phyloP scores from a whole-genome alignment of 2,797 vertebrate species.

The Oceanodroma leucorhoa region DNA sequence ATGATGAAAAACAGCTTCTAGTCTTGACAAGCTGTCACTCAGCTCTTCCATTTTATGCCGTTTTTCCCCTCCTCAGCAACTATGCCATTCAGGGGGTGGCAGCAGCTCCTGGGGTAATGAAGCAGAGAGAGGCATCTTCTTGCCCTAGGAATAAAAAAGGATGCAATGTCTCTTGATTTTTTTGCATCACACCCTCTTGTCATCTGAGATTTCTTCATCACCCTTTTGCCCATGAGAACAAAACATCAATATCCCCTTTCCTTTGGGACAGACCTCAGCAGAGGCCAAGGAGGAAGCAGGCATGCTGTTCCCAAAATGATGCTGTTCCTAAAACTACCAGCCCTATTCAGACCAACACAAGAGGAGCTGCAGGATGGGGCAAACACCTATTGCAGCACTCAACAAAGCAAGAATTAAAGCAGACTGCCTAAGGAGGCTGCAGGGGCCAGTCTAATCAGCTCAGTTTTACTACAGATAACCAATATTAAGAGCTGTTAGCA shows the following conservation, averaged over 20 bases:
- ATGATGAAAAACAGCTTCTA: not conserved
- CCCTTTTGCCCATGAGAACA: not conserved
- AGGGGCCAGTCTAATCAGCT: not conserved
- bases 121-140: not conserved
- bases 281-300: not conserved
- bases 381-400: not conserved
- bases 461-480: not conserved
- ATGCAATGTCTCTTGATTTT: not conserved
- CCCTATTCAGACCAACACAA: not conserved
- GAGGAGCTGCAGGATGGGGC: accelerated
- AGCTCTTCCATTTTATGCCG: not conserved
- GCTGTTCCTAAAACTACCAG: not conserved
- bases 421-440: not conserved
- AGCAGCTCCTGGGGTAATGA: not conserved
- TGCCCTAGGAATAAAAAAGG: not conserved
- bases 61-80: not conserved
- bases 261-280: not conserved
- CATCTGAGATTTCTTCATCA: not conserved
- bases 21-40: not conserved
- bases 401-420: not conserved
- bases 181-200: not conserved
- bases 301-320: not conserved
- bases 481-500: not conserved
- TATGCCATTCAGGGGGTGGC: not conserved
- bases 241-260: not conserved